Evolutionary conservation across 2,797 vertebrate genomes (phyloP).

Genomic region (Acanthiza pusilla): DNA sequence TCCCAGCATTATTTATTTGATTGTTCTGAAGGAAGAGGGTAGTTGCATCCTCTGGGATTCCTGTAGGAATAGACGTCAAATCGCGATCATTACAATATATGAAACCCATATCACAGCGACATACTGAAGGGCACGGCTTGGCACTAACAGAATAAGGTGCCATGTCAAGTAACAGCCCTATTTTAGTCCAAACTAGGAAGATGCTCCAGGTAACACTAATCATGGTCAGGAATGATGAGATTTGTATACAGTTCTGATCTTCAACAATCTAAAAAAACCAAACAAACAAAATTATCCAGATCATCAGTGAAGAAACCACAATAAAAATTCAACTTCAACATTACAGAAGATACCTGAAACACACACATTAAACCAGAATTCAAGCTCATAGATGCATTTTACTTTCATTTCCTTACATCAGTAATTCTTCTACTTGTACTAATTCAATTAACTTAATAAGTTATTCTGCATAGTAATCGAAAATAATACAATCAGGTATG

Average conservation of each 20-base stretch:
- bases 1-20: slow-evolving; percentile 97
- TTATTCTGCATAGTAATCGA: background rate
- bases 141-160: slow-evolving; percentile 86
- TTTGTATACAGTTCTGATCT: slow-evolving; percentile 78
- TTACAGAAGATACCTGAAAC: slow-evolving; percentile 31
- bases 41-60: slow-evolving; percentile 95
- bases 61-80: slow-evolving; percentile 94
- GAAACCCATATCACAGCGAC: slow-evolving; percentile 96
- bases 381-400: background rate
- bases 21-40: slow-evolving; percentile 99
- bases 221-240: slow-evolving; percentile 86
- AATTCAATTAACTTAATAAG: background rate
- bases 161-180: slow-evolving; percentile 90
- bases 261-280: slow-evolving; percentile 80
- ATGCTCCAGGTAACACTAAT: slow-evolving; percentile 89
- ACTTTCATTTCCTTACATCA: background rate
- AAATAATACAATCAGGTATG: background rate
- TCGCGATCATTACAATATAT: slow-evolving; percentile 99
- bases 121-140: slow-evolving; percentile 90
- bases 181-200: slow-evolving; percentile 90
- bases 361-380: background rate
- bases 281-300: slow-evolving; percentile 68
- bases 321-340: slow-evolving; percentile 41
- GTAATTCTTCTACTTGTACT: background rate
- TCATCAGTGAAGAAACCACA: slow-evolving; percentile 34